Evolutionary conservation across 2,113 vertebrate genomes (phyloP), one percentile per base, ranked within the genome.

Genomic region (Malurus alboscapulatus): DNA sequence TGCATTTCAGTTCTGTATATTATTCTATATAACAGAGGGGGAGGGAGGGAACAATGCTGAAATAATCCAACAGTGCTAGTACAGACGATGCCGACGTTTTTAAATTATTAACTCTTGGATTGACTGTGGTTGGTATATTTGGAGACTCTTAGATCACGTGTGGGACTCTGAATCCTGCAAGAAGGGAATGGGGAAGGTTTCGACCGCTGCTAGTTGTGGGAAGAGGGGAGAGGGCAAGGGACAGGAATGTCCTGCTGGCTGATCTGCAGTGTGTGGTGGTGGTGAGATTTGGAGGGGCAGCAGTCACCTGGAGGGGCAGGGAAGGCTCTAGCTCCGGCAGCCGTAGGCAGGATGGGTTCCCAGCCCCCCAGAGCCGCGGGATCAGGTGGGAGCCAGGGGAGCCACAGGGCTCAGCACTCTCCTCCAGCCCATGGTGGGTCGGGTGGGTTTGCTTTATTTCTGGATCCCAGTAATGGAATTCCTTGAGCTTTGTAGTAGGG

Each of bases 1-100:
- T 98, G 97, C 97, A 97, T 98, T 97, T 97, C 95, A 97, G 97
- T 98, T 97, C 97, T 98, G 97, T 98, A 97, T 97, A 97, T 97
- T 97, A 96, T 96, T 96, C 97, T 96, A 87, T 97, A 97, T 97
- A 97, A 97, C n/a, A 12, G 97, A 97, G 96, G 94, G 97, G 96
- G 96, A 95, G 93, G 89, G 90, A 92, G 96, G 97, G 95, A 97
- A 95, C 71, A 88, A 97, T 96, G 95, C 95, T 95, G 93, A 97
- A 97, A 97, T 84, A 91, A 94, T 93, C 97, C 95, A 97, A 97
- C 96, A 95, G 95, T 96, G 95, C 97, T 97, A 97, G 95, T 97
- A 97, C 97, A 97, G 94, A 97, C 45, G 55, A 95, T 87, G 92
- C 94, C 14, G 9, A 96, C 95, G 91, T 95, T 97, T 97, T 94